Conservation (phyloP, 2,797 vertebrate species). For the Fratercula arctica region DNA sequence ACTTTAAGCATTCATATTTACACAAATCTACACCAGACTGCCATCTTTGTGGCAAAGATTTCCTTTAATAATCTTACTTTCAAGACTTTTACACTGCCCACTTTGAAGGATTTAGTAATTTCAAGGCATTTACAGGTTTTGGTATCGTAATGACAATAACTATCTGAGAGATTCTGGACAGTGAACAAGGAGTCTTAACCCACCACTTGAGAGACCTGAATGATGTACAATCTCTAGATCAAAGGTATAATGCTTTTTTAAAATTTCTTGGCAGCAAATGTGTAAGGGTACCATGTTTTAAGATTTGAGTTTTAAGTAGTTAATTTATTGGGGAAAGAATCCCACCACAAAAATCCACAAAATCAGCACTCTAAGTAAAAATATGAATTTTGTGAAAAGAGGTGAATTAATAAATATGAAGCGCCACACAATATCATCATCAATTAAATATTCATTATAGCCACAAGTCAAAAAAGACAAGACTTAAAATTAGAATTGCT, state of each 20-base stretch:
- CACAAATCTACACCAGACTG: background rate
- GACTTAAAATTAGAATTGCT: background rate
- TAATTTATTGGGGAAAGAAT: background rate
- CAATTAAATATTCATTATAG: background rate
- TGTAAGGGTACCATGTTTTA: background rate
- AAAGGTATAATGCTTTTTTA: background rate
- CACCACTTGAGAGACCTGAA: background rate
- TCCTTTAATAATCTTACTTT: constrained; percentile 8
- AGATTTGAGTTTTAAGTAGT: background rate
- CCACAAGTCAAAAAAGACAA: background rate
- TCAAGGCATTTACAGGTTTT: constrained; percentile 11
- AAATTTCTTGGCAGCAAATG: background rate
- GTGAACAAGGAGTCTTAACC: background rate
- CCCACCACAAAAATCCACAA: background rate
- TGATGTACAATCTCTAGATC: background rate
- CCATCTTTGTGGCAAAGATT: background rate
- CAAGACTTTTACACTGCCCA: background rate
- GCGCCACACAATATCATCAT: background rate
- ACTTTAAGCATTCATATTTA: background rate
- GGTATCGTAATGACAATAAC: background rate
- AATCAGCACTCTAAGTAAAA: background rate
- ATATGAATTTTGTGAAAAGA: background rate
- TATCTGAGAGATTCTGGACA: background rate
- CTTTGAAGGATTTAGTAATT: constrained; percentile 39
- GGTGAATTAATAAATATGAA: background rate